Conservation (phyloP, 2,797 vertebrate species). For the Sebastes flavidus region DNA sequence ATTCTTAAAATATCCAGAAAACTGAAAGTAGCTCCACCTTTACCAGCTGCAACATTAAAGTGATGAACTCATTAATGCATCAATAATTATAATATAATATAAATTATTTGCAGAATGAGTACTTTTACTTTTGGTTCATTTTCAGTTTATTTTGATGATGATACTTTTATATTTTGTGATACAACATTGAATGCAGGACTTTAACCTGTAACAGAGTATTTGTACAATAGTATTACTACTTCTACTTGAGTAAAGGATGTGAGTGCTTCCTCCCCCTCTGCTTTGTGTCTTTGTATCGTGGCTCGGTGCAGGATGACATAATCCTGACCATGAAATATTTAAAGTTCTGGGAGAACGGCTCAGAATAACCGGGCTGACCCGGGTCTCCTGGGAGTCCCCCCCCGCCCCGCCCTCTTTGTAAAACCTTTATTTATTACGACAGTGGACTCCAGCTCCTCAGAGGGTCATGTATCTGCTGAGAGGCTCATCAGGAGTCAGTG, state of each 20-base stretch:
- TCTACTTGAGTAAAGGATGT: background rate
- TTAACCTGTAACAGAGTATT: background rate
- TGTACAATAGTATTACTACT: background rate
- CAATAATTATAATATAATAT: background rate
- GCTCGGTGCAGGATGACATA: conserved; percentile 50
- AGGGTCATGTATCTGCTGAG: background rate
- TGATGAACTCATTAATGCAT: background rate
- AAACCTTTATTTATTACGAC: conserved; percentile 36
- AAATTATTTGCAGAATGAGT: too few species aligned
- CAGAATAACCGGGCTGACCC: conserved; percentile 53
- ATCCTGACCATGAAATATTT: conserved; percentile 66
- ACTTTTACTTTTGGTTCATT: too few species aligned
- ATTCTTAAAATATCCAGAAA: background rate
- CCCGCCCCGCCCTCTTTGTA: background rate
- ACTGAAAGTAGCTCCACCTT: background rate
- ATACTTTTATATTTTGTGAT: too few species aligned
- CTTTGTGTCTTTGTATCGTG: background rate
- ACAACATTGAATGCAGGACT: too few species aligned
- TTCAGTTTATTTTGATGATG: too few species aligned
- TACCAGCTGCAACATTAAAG: background rate
- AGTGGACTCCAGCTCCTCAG: background rate
- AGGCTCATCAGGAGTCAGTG: background rate
- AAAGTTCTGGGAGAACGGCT: conserved; percentile 19
- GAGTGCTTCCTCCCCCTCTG: background rate
- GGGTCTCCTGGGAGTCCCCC: conserved; percentile 3